Evolutionary conservation across 2,113 vertebrate species (phyloP).

Genomic region (Campylomormyrus numenius): DNA sequence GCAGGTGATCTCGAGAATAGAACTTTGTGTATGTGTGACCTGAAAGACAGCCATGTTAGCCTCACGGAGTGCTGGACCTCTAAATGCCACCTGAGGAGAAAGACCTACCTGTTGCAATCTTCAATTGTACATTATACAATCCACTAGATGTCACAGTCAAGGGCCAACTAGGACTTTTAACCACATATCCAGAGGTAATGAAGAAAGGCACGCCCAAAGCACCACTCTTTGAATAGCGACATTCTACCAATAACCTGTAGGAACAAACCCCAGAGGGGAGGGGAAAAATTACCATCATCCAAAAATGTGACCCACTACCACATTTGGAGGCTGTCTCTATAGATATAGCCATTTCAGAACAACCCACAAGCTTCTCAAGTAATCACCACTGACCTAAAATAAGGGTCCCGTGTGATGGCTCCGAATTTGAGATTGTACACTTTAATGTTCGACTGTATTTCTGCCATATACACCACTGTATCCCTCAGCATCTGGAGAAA

Average conservation of each 20-base stretch:
- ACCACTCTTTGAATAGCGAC: slow-evolving; percentile 42
- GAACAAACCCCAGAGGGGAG: background rate
- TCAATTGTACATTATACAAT: slow-evolving; percentile 44
- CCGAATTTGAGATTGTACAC: background rate
- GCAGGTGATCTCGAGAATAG: slow-evolving; percentile 35
- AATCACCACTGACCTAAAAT: background rate
- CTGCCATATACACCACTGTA: slow-evolving; percentile 3
- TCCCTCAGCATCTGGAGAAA: slow-evolving; percentile 2
- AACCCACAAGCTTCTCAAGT: background rate
- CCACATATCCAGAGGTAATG: slow-evolving; percentile 49
- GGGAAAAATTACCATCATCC: background rate
- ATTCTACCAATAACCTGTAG: slow-evolving; percentile 55
- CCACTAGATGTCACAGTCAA: slow-evolving; percentile 21
- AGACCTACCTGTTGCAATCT: slow-evolving; percentile 51
- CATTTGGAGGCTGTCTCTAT: background rate
- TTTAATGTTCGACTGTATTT: background rate
- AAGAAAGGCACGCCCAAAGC: background rate
- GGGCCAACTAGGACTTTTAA: slow-evolving; percentile 39
- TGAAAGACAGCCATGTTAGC: slow-evolving; percentile 23
- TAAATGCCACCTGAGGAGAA: background rate
- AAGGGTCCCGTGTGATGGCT: slow-evolving; percentile 7
- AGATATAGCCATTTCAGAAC: too few species aligned
- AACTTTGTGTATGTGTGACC: slow-evolving; percentile 45
- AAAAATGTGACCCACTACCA: background rate
- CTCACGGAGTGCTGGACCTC: background rate